Conservation (phyloP, 2,888 invertebrate genomes). For the Rapana venosa region DNA sequence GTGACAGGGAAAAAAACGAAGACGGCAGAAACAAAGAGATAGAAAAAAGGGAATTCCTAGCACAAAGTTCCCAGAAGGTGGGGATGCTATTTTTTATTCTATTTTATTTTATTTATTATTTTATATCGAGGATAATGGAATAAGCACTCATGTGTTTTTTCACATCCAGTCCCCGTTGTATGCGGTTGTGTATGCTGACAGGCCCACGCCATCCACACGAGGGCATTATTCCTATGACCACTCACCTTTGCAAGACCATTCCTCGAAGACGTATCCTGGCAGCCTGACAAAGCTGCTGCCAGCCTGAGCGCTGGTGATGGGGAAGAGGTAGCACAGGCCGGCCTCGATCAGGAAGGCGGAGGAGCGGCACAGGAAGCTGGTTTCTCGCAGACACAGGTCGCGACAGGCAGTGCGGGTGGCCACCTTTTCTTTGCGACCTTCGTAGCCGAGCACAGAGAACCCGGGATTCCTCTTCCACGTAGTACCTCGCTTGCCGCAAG, state of each 20-base stretch:
- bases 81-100: too few species aligned
- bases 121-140: too few species aligned
- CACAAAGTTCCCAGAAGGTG: too few species aligned
- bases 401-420: slow-evolving; percentile 53
- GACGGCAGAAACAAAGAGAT: too few species aligned
- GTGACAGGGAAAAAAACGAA: too few species aligned
- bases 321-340: slow-evolving; percentile 54
- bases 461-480: slow-evolving; percentile 53
- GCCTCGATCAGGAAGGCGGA: slow-evolving; percentile 50
- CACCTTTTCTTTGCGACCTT: slow-evolving; percentile 39
- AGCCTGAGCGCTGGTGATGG: slow-evolving; percentile 43
- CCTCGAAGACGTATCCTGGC: slow-evolving; percentile 58
- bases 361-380: slow-evolving; percentile 58
- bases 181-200: too few species aligned
- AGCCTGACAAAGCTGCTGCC: slow-evolving; percentile 52
- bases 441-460: slow-evolving; percentile 50
- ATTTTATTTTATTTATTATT: too few species aligned
- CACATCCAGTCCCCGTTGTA: too few species aligned
- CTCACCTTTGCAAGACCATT: slow-evolving; percentile 54
- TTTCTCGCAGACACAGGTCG: slow-evolving; percentile 56
- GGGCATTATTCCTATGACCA: too few species aligned
- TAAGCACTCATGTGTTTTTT: too few species aligned
- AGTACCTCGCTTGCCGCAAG: slow-evolving; percentile 57
- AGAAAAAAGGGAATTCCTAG: too few species aligned
- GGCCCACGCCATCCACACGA: too few species aligned